Base-by-base conservation (phyloP, 2,888 invertebrate genomes). In the Tholera decimalis region DNA sequence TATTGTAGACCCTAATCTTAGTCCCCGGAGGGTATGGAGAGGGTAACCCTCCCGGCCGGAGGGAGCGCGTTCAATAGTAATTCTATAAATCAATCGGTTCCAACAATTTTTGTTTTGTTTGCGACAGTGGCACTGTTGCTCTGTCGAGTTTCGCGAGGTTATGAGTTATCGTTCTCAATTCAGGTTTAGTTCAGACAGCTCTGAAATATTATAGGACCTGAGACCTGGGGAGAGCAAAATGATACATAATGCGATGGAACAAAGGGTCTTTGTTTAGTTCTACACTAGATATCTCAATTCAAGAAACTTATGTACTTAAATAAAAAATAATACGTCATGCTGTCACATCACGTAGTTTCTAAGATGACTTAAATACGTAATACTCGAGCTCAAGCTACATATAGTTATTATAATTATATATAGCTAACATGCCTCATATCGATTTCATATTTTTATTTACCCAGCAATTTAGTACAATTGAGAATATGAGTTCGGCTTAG, bases 11-110 rank as follows among this genome's bases (percentile, higher is more conserved):
- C 88, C 87, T 88, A 88, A 88, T 88, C 88, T 84, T 76, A 68
- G 72, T 82, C 85, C 85, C 88, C 37, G 43, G 88, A 77, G 72
- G 59, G 55, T 55, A 60, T 64, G 73, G 65, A 15, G 73, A 77
- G 73, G 57, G 78, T 63, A 77, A 73, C 70, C 79, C 81, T 78
- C 73, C 66, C 58, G 51, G 49, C 37, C 24, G 33, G 43, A 63
- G 73, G 65, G 74, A 74, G 66, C 71, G 57, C 82, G 85, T 81
- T 85, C 86, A 78, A 88, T 88, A 85, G 88, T 90, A 89, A 91
- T 90, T 89, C 90, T 88, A 91, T 91, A 91, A 91, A 91, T 91
- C 91, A 91, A 90, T 91, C 89, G 85, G 69, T 73, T 65, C 63
- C 43, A 62, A 66, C 76, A 71, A 79, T 77, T 79, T 79, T 65